A percentile compares a stretch with the other conserved stretches of the same genome.
These are phyloP conservation scores for Varanus salvator DNA, from an alignment of 2,113 vertebrate genomes.

Conservation along the genomic window DNA sequence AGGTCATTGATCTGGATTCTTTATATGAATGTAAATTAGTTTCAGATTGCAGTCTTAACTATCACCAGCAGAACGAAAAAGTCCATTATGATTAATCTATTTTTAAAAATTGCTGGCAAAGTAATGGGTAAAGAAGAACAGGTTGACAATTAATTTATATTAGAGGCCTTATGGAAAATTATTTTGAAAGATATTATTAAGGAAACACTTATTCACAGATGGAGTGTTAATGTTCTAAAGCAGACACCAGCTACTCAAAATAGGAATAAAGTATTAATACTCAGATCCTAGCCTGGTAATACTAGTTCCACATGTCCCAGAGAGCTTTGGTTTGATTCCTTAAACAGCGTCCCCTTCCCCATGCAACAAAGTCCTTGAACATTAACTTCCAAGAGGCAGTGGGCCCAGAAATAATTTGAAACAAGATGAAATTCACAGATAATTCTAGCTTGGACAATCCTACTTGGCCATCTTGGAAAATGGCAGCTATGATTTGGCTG, in stretches of 20 bases:
- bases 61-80: neutral
- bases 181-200: neutral
- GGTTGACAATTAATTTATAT: constrained; percentile 1
- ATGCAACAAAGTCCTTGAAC: neutral
- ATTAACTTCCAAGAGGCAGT: neutral
- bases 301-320: neutral
- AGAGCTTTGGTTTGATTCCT: neutral
- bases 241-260: neutral
- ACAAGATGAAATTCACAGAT: too few relatives aligned
- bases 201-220: neutral
- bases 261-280: neutral
- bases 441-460: too few relatives aligned
- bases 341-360: neutral
- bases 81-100: neutral
- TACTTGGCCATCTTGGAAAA: too few relatives aligned
- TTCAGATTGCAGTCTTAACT: neutral
- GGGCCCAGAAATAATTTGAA: neutral
- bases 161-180: neutral
- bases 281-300: neutral
- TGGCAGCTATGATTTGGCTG: too few relatives aligned
- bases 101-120: neutral
- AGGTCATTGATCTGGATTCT: neutral
- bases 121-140: neutral
- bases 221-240: neutral
- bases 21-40: neutral